Percentiles rank a stretch among this genome's conserved stretches.
phyloP scores from a whole-genome alignment of 2,888 invertebrate species.

The Orchesellides sinensis region DNA sequence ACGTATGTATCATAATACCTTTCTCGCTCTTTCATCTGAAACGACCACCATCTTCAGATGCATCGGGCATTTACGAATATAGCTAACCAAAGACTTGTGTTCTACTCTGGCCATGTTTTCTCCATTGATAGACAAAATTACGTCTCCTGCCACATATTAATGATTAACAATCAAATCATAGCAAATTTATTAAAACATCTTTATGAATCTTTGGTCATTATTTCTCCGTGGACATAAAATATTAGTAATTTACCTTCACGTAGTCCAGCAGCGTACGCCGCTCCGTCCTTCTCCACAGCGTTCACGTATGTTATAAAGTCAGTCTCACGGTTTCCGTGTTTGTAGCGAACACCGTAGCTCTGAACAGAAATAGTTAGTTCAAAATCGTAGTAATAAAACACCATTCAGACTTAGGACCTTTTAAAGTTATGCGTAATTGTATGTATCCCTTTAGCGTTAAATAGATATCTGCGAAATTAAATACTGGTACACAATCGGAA shows the following conservation, averaged over 20 bases:
- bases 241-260: constrained; percentile 83
- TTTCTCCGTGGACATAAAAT: not conserved
- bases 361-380: constrained; percentile 77
- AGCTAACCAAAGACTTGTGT: constrained; percentile 93
- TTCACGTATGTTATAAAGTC: constrained; percentile 96
- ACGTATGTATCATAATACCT: too few species aligned
- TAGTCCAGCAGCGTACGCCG: constrained; percentile 95
- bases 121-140: constrained; percentile 97
- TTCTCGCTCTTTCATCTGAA: constrained; percentile 96
- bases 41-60: constrained; percentile 97
- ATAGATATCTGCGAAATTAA: too few species aligned
- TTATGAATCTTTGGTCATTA: too few species aligned
- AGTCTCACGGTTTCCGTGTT: constrained; percentile 90
- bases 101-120: constrained; percentile 95
- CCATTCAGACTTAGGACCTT: constrained; percentile 11
- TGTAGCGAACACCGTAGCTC: constrained; percentile 98
- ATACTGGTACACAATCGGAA: too few species aligned
- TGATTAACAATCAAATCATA: not conserved
- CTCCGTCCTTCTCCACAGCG: constrained; percentile 94
- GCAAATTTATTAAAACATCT: too few species aligned
- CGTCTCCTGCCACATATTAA: constrained; percentile 83
- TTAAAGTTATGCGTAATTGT: too few species aligned
- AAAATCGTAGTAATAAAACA: constrained; percentile 64
- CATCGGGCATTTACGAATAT: constrained; percentile 92
- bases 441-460: too few species aligned